A percentile compares a stretch with the other conserved stretches of the same genome.
phyloP scores from a whole-genome alignment of 2,113 vertebrate genomes.

The Xyliphius kryptos region DNA sequence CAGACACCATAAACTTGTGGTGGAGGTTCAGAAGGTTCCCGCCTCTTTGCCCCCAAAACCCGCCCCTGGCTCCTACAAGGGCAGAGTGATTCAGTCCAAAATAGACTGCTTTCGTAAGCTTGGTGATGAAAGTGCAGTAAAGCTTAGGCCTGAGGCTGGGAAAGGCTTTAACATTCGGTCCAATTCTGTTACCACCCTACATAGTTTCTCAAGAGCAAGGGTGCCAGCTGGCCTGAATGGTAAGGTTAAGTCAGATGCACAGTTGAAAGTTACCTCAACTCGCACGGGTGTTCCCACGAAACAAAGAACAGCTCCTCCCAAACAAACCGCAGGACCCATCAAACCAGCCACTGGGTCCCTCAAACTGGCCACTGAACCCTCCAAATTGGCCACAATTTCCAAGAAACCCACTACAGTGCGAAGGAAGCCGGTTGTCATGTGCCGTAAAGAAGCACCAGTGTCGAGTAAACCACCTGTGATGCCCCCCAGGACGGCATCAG shows the following conservation, averaged over 20 bases:
- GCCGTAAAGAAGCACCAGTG: neutral
- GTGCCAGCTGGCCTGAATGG: neutral
- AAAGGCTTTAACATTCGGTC: constrained; percentile 22
- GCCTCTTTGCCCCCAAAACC: constrained; percentile 49
- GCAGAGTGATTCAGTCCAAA: constrained; percentile 81
- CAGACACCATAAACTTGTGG: constrained; percentile 52
- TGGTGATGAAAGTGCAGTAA: constrained; percentile 38
- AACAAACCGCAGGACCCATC: neutral
- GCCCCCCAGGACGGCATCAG: constrained; percentile 3
- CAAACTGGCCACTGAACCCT: neutral
- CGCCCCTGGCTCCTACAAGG: constrained; percentile 76
- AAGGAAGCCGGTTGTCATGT: neutral
- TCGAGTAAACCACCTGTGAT: neutral
- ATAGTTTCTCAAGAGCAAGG: constrained; percentile 16
- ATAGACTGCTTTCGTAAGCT: constrained; percentile 81
- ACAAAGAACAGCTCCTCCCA: constrained; percentile 2
- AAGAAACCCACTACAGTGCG: neutral
- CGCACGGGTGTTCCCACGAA: constrained; percentile 16
- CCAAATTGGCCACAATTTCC: neutral
- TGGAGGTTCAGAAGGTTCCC: constrained; percentile 58
- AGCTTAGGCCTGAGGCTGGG: constrained; percentile 27
- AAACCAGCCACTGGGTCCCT: neutral
- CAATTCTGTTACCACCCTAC: constrained; percentile 23
- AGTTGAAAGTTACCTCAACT: constrained; percentile 9
- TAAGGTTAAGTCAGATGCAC: constrained; percentile 40